Percentiles rank a stretch among this genome's conserved stretches.
Conservation (phyloP, 1,140 invertebrate genomes). For the Agrilus planipennis region DNA sequence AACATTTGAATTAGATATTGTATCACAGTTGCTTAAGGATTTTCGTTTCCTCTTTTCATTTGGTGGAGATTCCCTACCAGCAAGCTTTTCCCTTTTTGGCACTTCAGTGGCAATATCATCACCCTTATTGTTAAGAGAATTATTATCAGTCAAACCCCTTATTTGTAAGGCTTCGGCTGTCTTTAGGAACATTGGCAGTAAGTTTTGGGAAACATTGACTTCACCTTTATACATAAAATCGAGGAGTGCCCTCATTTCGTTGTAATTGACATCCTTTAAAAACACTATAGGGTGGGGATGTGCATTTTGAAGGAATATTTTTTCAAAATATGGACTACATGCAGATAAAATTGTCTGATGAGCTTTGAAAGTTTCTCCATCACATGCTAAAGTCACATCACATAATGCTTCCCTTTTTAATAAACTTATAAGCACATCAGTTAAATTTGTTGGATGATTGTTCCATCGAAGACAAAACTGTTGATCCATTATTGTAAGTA, state of each 20-base stretch:
- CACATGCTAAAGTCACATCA: slow-evolving; percentile 86
- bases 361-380: slow-evolving; percentile 82
- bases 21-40: slow-evolving; percentile 55
- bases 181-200: slow-evolving; percentile 78
- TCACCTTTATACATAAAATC: slow-evolving; percentile 89
- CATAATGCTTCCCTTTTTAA: slow-evolving; percentile 76
- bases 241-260: slow-evolving; percentile 75
- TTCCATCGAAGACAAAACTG: slow-evolving; percentile 92
- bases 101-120: slow-evolving; percentile 20
- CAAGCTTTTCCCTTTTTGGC: slow-evolving; percentile 15
- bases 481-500: slow-evolving; percentile 58
- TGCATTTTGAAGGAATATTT: slow-evolving; percentile 79
- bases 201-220: slow-evolving; percentile 78
- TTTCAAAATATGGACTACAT: slow-evolving; percentile 91
- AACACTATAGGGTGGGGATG: slow-evolving; percentile 89
- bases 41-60: slow-evolving; percentile 57
- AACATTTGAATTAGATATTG: slow-evolving; percentile 48
- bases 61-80: slow-evolving; percentile 30
- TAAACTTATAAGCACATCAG: slow-evolving; percentile 74
- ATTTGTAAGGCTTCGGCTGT: slow-evolving; percentile 85
- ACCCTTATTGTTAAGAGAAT: slow-evolving; percentile 46
- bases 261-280: slow-evolving; percentile 77
- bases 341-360: slow-evolving; percentile 89
- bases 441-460: slow-evolving; percentile 83
- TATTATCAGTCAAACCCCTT: slow-evolving; percentile 73